Evolutionary conservation across 1,140 invertebrate genomes (phyloP), one percentile per base, ranked within the genome.

Genomic region (Limonius californicus): DNA sequence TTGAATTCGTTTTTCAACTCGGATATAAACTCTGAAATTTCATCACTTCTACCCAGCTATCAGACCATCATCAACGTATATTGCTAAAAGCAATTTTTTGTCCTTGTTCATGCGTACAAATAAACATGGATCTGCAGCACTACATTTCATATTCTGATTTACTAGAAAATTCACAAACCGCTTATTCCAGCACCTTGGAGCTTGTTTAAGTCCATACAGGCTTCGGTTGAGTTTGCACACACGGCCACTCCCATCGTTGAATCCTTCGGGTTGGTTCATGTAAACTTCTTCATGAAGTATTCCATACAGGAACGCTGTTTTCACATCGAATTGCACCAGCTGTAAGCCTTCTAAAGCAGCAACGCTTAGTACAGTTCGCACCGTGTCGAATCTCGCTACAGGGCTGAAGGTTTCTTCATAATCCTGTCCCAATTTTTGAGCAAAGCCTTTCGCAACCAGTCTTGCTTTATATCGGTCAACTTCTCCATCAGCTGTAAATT

Each of bases 261-360:
- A 68, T 79, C 75, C 4, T 77, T 64, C 27, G 77, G 66, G 39
- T 69, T 63, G n/a, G n/a, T n/a, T n/a, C n/a, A n/a, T n/a, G n/a
- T n/a, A n/a, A n/a, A n/a, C n/a, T n/a, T n/a, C n/a, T 11, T 71
- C 80, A 68, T 80, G 72, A 59, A 77, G 68, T 63, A 78, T 81
- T 1, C 79, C 79, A 59, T n/a, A n/a, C n/a, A n/a, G n/a, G n/a
- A n/a, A n/a, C n/a, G n/a, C n/a, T n/a, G n/a, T n/a, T n/a, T n/a
- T 77, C 1, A 81, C 71, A 70, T 81, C 77, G 57, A 81, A 75
- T 54, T 80, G 76, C 30, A 61, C 32, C 12, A 81, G 65, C 12
- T 72, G 19, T 21, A 73, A 65, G 39, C 75, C 67, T 55, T 77
- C 42, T 57, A 67, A 45, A 7, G 71, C 73, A 45, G 76, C 68